Base-by-base conservation (phyloP, 1,140 invertebrate genomes). In the Sycobia sp. region DNA sequence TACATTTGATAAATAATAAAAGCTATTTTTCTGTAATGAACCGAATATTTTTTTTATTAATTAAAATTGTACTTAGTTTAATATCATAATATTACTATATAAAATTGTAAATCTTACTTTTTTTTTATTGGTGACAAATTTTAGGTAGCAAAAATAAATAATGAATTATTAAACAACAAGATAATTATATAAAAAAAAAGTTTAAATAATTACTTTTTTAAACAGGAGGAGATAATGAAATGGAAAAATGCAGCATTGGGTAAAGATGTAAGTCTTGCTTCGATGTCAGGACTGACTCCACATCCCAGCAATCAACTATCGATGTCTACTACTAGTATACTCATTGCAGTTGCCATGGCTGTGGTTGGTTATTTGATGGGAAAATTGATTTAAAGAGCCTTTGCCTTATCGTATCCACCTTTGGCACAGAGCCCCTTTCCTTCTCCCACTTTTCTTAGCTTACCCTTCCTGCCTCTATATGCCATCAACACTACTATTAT, bases 331-430 rank as follows among this genome's bases (percentile, higher is more conserved):
- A 73, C 68, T 46, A 77, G 66, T 66, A 67, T 79, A 47, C 60
- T 79, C 9, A 72, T 80, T 46, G 75, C 76, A 41, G 57, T 82
- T 27, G 69, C 70, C 18, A 80, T 82, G 74, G 71, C 75, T 53
- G 67, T 82, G 71, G 49, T 81, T 22, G 80, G 79, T 62, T 81
- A 76, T 69, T 67, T 81, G 29, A 57, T 82, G 68, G 80, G 79
- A 58, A 82, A 81, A 77, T 57, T 82, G 50, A 77, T 82, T 71
- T 82, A 78, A 82, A 72, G 71, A 71, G 65, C 70, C 70, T 71
- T 69, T 65, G 67, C 61, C 65, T 69, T 68, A 71, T 50, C 64
- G 62, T 72, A 69, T 71, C 27, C 34, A 65, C 25, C 11, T 55
- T 47, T 47, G 62, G 67, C 55, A 67, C 27, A 55, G 46, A 46